These are phyloP conservation scores for Invenusta paracnida DNA, from an alignment of 2,888 invertebrate species.

Conservation along the genomic window DNA sequence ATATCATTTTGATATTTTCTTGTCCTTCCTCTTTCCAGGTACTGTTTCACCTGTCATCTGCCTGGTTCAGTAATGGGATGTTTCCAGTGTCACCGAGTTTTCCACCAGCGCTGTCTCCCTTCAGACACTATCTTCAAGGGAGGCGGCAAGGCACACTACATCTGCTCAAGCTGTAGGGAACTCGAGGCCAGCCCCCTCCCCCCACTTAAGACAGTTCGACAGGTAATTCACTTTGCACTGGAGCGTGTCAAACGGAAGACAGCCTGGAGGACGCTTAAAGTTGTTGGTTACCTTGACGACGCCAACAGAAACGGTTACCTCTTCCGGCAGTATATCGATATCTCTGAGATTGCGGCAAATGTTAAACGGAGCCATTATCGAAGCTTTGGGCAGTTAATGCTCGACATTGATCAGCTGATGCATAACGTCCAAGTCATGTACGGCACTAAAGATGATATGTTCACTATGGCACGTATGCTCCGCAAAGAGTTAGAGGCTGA, in stretches of 20 bases:
- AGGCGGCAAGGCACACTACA: slow-evolving; percentile 3
- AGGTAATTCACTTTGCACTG: not conserved
- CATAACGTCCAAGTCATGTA: slow-evolving; percentile 29
- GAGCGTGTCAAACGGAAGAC: slow-evolving; percentile 15
- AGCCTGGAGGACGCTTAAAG: not conserved
- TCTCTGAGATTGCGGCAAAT: not conserved
- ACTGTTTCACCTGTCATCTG: slow-evolving; percentile 30
- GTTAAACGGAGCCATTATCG: not conserved
- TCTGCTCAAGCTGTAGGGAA: not conserved
- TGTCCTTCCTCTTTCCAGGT: slow-evolving; percentile 23
- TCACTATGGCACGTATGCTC: not conserved
- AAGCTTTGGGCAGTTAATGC: not conserved
- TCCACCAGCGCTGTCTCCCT: not conserved
- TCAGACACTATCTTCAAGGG: slow-evolving; percentile 5
- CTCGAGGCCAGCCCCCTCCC: not conserved
- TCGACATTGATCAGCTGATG: slow-evolving; percentile 32
- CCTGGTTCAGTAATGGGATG: not conserved
- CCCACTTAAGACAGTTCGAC: not conserved
- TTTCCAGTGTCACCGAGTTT: not conserved
- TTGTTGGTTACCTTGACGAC: slow-evolving; percentile 28
- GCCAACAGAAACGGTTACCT: slow-evolving; percentile 14
- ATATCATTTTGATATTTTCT: too few relatives aligned
- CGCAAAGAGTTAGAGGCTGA: not conserved
- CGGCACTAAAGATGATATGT: slow-evolving; percentile 28
- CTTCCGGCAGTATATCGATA: slow-evolving; percentile 11